Evolutionary conservation across 2,797 vertebrate genomes (phyloP), one percentile per base, ranked within the genome.

Genomic region (Pseudochromis fuscus): DNA sequence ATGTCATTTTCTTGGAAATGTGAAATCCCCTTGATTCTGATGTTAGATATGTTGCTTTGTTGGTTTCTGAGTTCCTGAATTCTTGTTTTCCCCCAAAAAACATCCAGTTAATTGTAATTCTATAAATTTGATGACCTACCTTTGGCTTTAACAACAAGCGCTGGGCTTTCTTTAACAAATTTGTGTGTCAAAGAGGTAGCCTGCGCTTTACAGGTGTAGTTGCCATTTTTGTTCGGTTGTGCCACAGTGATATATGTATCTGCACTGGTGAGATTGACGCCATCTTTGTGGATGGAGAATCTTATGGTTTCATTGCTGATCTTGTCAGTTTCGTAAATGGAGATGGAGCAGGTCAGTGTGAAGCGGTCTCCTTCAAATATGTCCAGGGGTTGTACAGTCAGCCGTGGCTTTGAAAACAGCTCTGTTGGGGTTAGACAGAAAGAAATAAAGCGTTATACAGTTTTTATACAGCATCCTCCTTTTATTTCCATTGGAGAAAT

Each of bases 321-420:
- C 70, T 2, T 86, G 18, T 80, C 72, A 3, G 61, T 18, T 25
- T 66, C 51, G 2, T 69, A 74, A 31, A 67, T 16, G 2, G 11
- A 8, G 13, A 86, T 78, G 0, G 48, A 71, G 86, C 94, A 95
- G 68, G 19, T 87, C 46, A 94, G 50, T 18, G 0, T 48, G 25
- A 94, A 77, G 0, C 0, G 0, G 2, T 93, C 77, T 5, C 85
- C 88, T 71, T 92, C 88, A 60, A 91, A 91, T 23, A 94, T 42
- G 4, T 88, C 71, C 2, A 2, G 0, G 1, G 89, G 79, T 5
- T 66, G 8, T 67, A 91, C 21, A 5, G 7, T 77, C 66, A 95
- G 83, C 1, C 1, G 21, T 1, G 94, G 94, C 46, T 58, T 86
- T 12, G 91, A 94, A 74, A 94, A 93, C 57, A 94, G 61, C 55